phyloP scores from a whole-genome alignment of 2,113 vertebrate genomes.

The Microcebus jonahi region DNA sequence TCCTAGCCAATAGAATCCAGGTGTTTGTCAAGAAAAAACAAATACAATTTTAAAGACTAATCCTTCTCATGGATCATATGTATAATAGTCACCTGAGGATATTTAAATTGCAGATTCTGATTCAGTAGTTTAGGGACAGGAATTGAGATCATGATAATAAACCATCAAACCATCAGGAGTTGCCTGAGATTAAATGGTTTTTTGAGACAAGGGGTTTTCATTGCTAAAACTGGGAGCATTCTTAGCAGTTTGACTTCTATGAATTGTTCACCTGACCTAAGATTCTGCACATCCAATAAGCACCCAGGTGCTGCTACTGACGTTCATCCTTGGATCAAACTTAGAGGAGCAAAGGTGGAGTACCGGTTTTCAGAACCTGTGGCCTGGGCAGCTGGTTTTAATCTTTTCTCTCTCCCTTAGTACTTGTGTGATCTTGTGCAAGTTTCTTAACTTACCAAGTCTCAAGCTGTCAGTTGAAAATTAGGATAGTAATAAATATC shows the following conservation, averaged over 20 bases:
- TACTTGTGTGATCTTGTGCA: neutral
- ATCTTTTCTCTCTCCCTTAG: neutral
- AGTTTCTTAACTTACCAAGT: neutral
- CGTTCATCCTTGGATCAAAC: neutral
- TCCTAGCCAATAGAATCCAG: no score
- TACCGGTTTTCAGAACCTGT: neutral
- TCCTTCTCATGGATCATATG: neutral
- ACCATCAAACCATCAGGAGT: neutral
- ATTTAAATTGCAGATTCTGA: neutral
- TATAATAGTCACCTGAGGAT: neutral
- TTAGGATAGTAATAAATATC: neutral
- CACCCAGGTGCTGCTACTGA: fast-evolving
- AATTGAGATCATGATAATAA: neutral
- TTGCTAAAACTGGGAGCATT: neutral
- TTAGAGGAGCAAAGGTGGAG: neutral
- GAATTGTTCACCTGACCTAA: neutral
- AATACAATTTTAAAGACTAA: neutral
- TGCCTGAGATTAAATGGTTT: neutral
- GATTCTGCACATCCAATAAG: neutral
- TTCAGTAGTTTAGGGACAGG: neutral
- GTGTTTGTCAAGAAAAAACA: no score
- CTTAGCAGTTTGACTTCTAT: neutral
- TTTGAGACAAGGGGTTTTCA: neutral
- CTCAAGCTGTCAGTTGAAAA: neutral
- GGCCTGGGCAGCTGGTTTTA: neutral